phyloP scores from a whole-genome alignment of 1,140 invertebrate genomes.

The Melitaea cinxia region DNA sequence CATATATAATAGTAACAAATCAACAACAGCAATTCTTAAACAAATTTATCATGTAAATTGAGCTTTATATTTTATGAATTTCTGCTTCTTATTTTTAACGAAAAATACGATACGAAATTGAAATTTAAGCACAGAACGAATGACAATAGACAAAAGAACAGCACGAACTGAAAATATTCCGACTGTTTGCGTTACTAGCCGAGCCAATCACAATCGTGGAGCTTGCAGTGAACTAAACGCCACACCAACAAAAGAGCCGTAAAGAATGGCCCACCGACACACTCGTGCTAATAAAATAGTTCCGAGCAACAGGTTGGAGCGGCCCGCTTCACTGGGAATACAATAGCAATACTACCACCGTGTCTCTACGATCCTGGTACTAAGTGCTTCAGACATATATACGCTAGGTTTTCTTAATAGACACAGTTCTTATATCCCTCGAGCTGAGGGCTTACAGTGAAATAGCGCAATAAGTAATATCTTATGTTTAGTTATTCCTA shows the following conservation, averaged over 20 bases:
- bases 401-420: slow-evolving; percentile 29
- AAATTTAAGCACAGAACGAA: slow-evolving; percentile 51
- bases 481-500: background rate
- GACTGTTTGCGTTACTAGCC: slow-evolving; percentile 71
- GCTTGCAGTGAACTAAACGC: slow-evolving; percentile 65
- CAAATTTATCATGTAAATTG: background rate
- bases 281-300: slow-evolving; percentile 79
- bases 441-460: background rate
- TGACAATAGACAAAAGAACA: slow-evolving; percentile 53
- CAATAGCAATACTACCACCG: slow-evolving; percentile 56
- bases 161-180: slow-evolving; percentile 65
- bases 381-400: slow-evolving; percentile 44
- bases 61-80: background rate
- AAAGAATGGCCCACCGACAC: slow-evolving; percentile 78
- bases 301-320: slow-evolving; percentile 73
- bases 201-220: slow-evolving; percentile 64
- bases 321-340: slow-evolving; percentile 55
- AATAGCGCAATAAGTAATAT: background rate
- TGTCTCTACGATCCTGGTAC: slow-evolving; percentile 57
- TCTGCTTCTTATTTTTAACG: slow-evolving; percentile 15
- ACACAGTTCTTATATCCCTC: slow-evolving; percentile 8
- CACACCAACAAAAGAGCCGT: slow-evolving; percentile 75
- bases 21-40: too few relatives aligned
- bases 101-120: slow-evolving; percentile 38
- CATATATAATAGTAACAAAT: too few relatives aligned